Evolutionary conservation across 2,888 invertebrate species (phyloP), one percentile per base, ranked within the genome.

Genomic region (Heliconius charithonia): DNA sequence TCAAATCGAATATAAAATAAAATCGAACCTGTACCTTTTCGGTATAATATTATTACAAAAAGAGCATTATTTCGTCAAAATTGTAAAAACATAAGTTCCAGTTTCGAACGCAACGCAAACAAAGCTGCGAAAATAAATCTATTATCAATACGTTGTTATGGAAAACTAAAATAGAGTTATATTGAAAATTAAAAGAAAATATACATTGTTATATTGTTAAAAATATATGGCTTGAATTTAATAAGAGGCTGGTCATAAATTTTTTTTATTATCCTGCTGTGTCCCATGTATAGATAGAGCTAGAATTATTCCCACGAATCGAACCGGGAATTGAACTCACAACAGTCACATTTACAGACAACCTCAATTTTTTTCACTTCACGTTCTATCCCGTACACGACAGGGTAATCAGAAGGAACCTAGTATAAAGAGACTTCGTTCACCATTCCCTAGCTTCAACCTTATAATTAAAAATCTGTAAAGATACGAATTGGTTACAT

Each of bases 21-120:
- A 37, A 37, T 37, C 37, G 45, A 51, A 51, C 45, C 16, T 51
- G 10, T 56, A n/a, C n/a, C 56, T 22, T 9, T 22, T 56, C 56
- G 22, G 22, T 65, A 32, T 10, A 29, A 19, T 9, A 45, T 45
- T 16, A 22, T 51, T 19, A 22, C 51, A 51, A 66, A 32, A 32
- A 32, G 32, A 27, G 19, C 1, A 9, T 66, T 32, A n/a, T 65
- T 27, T 65, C 29, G 19, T 65, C 22, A 29, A 16, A 22, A 32
- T 66, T 66, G 3, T 32, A 29, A 65, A 66, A 66, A 66, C 66
- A 66, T 22, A 66, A 66, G 32, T 19, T 66, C 10, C 66, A 66
- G 19, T 29, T 32, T 66, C 66, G 66, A 66, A 10, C 29, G 32
- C 6, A 63, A 63, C 29, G 22, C 66, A 66, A 32, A 66, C 32